These are phyloP conservation scores for Colaptes auratus DNA, from an alignment of 2,113 vertebrate species.

Conservation along the genomic window DNA sequence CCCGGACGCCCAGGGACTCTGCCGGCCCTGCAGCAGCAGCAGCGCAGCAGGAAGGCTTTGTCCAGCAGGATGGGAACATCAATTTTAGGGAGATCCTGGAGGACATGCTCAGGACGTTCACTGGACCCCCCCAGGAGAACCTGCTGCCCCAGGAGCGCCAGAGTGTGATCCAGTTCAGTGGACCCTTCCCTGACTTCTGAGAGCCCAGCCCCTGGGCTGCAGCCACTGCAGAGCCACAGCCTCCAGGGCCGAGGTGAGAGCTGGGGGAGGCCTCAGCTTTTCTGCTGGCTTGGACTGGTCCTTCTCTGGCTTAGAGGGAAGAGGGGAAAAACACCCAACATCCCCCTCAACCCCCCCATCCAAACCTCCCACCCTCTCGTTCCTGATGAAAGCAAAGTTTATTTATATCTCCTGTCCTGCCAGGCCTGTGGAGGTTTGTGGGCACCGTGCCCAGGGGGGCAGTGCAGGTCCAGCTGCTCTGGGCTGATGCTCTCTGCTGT, in stretches of 20 bases:
- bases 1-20: background rate
- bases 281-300: background rate
- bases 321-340: background rate
- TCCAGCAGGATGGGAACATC: conserved; percentile 72
- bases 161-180: conserved; percentile 89
- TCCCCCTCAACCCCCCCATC: no score
- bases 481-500: background rate
- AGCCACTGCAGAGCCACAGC: background rate
- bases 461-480: background rate
- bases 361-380: background rate
- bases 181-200: conserved; percentile 66
- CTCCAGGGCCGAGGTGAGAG: background rate
- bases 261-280: background rate
- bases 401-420: conserved; percentile 35
- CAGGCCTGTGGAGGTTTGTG: conserved; percentile 2
- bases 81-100: conserved; percentile 89
- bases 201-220: background rate
- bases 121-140: background rate
- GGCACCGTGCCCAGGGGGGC: background rate
- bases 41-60: conserved; percentile 53
- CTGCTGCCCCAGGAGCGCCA: conserved; percentile 76
- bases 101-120: conserved; percentile 85
- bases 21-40: background rate
- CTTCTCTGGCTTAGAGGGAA: conserved; percentile 1
- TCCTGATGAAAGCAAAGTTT: conserved; percentile 19